A percentile compares a stretch with the other conserved stretches of the same genome.
Conservation (phyloP, 2,888 invertebrate species). For the Hipparchia sbordonii region DNA sequence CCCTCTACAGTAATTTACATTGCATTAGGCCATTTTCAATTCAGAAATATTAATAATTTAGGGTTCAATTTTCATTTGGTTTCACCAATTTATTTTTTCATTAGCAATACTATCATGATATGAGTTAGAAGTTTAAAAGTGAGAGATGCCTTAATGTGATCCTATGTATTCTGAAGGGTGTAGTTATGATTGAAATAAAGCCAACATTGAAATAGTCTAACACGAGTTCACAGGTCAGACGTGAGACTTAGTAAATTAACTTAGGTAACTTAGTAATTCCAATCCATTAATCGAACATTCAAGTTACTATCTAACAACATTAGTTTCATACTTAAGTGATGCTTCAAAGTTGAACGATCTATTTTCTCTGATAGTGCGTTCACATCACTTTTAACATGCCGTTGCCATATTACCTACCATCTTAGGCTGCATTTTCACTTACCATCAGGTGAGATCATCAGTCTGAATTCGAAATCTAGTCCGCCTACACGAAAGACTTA, state of each 20-base stretch:
- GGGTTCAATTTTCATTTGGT: too few species aligned
- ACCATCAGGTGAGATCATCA: too few species aligned
- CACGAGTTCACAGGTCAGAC: conserved; percentile 5
- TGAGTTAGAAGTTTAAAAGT: background rate
- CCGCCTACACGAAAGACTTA: too few species aligned
- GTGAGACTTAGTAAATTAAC: conserved; percentile 28
- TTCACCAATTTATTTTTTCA: too few species aligned
- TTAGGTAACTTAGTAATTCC: conserved; percentile 33
- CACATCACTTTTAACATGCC: too few species aligned
- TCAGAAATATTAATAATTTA: too few species aligned
- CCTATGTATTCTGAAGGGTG: background rate
- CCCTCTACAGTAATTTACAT: too few species aligned
- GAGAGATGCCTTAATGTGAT: background rate
- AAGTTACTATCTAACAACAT: conserved; percentile 33
- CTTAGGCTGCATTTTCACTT: too few species aligned
- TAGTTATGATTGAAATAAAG: background rate
- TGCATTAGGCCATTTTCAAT: too few species aligned
- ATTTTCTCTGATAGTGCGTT: background rate
- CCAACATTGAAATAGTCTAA: background rate
- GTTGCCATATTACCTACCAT: too few species aligned
- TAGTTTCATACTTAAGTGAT: conserved; percentile 18
- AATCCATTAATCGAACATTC: conserved; percentile 38
- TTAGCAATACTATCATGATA: too few species aligned
- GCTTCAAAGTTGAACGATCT: conserved; percentile 8
- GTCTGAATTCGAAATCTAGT: too few species aligned